Percentiles rank a stretch among this genome's conserved stretches.
These are phyloP conservation scores for Scaptomyza polygonia DNA, from an alignment of 2,888 invertebrate genomes.

Conservation along the genomic window DNA sequence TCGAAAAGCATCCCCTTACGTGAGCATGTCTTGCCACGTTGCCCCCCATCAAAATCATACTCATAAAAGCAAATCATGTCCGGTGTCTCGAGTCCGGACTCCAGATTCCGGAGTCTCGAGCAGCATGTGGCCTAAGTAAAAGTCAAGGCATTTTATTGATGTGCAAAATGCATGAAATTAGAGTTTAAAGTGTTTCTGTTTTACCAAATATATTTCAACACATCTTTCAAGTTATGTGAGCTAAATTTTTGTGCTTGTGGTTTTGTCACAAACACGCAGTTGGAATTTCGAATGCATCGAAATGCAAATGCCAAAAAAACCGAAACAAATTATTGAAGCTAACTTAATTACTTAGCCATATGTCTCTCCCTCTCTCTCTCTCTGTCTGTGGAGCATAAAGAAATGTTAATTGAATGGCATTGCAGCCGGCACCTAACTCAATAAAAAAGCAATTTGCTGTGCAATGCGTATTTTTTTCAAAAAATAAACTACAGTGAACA, in stretches of 20 bases:
- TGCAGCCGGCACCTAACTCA: conserved; percentile 54
- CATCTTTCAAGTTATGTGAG: conserved; percentile 18
- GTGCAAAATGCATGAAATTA: conserved; percentile 82
- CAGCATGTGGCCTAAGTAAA: conserved; percentile 26
- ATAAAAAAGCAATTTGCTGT: conserved; percentile 68
- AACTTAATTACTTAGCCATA: conserved; percentile 60
- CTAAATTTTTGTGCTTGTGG: conserved; percentile 26
- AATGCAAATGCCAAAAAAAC: conserved; percentile 24
- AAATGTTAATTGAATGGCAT: conserved; percentile 67
- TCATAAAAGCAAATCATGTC: conserved; percentile 70
- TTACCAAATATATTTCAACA: conserved; percentile 30
- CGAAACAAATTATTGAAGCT: conserved; percentile 48
- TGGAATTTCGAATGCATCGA: conserved; percentile 27
- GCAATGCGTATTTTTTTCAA: conserved; percentile 45
- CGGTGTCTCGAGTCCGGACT: conserved; percentile 20
- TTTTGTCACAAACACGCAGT: conserved; percentile 11
- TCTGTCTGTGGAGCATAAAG: conserved; percentile 42
- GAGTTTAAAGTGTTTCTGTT: conserved; percentile 62
- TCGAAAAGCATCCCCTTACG: conserved; percentile 10
- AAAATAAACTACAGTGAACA: conserved; percentile 38
- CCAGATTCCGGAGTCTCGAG: neutral
- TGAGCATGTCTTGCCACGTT: conserved; percentile 36
- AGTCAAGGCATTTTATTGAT: conserved; percentile 69
- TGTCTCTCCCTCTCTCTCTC: neutral
- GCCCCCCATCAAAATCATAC: conserved; percentile 32